phyloP scores from a whole-genome alignment of 2,888 invertebrate genomes.

The Cryptocephalus primarius region DNA sequence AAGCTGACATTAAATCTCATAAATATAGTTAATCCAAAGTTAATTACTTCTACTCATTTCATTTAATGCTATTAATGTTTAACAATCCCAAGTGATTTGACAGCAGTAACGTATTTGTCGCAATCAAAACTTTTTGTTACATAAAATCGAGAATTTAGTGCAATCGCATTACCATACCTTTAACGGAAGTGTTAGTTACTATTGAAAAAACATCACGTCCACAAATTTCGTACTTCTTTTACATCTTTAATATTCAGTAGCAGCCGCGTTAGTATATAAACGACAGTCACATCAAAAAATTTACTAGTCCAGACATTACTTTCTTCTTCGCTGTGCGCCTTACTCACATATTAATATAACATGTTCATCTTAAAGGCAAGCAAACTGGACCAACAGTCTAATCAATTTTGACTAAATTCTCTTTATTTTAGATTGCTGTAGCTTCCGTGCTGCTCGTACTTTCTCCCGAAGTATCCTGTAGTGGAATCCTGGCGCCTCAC shows the following conservation, averaged over 20 bases:
- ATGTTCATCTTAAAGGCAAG: neutral
- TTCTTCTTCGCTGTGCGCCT: too few relatives aligned
- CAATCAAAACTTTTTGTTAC: neutral
- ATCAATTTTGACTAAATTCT: too few relatives aligned
- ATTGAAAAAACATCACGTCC: slow-evolving; percentile 4
- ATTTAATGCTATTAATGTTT: too few relatives aligned
- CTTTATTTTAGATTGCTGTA: slow-evolving; percentile 14
- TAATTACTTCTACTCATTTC: too few relatives aligned
- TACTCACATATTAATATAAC: neutral
- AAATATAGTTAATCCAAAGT: too few relatives aligned
- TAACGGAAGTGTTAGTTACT: slow-evolving; percentile 1
- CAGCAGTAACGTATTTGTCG: neutral
- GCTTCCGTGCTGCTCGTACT: slow-evolving; percentile 6
- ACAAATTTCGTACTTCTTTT: too few relatives aligned
- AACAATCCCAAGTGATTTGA: neutral
- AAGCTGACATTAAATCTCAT: too few relatives aligned
- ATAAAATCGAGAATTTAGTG: slow-evolving; percentile 1
- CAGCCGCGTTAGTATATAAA: too few relatives aligned
- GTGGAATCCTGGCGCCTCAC: slow-evolving; percentile 7
- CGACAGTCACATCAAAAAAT: too few relatives aligned
- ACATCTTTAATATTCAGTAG: too few relatives aligned
- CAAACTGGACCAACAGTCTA: neutral
- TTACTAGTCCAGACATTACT: too few relatives aligned
- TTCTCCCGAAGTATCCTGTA: slow-evolving; percentile 10
- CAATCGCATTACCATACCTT: slow-evolving; percentile 2